Conservation (phyloP, 2,888 invertebrate species). For the Caenorhabditis drosophilae region DNA sequence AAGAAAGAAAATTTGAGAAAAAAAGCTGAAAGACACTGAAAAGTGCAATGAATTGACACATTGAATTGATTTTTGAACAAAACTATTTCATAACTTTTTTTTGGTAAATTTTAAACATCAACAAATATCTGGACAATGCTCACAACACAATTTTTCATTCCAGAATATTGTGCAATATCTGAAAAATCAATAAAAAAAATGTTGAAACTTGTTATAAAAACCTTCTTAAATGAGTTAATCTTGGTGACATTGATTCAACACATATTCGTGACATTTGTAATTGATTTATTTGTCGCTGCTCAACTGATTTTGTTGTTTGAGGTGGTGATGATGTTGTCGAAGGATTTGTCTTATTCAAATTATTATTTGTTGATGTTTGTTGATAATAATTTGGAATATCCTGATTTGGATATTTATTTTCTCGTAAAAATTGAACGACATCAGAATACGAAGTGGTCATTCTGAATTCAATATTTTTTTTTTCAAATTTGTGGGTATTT, state of each 20-base stretch:
- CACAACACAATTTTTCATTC: constrained; percentile 67
- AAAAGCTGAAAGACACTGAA: too few species aligned
- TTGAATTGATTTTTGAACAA: too few species aligned
- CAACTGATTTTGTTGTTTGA: constrained; percentile 13
- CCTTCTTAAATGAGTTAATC: constrained; percentile 62
- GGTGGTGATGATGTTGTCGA: constrained; percentile 8
- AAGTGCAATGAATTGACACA: too few species aligned
- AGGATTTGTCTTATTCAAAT: too few species aligned
- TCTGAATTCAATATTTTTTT: constrained; percentile 21
- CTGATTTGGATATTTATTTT: constrained; percentile 65
- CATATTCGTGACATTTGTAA: constrained; percentile 37
- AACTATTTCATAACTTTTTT: background rate
- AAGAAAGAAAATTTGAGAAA: too few species aligned
- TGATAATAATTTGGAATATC: constrained; percentile 21
- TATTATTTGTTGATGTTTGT: constrained; percentile 15
- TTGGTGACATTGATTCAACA: constrained; percentile 55
- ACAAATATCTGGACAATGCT: constrained; percentile 64
- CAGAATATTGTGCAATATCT: constrained; percentile 68
- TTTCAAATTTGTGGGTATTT: constrained; percentile 1
- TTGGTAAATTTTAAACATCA: constrained; percentile 16
- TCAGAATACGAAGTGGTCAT: constrained; percentile 62
- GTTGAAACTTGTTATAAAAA: constrained; percentile 5
- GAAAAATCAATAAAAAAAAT: background rate
- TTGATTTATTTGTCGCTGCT: constrained; percentile 19
- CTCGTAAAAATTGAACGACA: constrained; percentile 58